Conservation (phyloP, 1,140 invertebrate genomes). For the Halotydeus destructor region DNA sequence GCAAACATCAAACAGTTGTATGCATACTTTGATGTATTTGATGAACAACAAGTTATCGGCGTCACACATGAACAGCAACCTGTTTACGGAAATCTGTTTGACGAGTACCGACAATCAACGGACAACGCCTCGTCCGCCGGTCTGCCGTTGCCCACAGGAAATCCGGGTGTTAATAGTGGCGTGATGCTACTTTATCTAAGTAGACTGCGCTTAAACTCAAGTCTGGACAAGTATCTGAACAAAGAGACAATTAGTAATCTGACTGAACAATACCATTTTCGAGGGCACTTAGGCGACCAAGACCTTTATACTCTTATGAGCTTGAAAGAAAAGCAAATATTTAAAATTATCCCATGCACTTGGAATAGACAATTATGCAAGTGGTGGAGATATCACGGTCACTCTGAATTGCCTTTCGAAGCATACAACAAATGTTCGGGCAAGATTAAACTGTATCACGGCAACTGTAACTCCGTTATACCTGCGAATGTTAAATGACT, state of each 20-base stretch:
- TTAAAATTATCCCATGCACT: slow-evolving; percentile 50
- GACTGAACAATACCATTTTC: slow-evolving; percentile 41
- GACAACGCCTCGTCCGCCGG: slow-evolving; percentile 35
- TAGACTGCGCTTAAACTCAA: slow-evolving; percentile 40
- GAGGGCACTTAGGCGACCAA: slow-evolving; percentile 66
- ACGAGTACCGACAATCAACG: slow-evolving; percentile 38
- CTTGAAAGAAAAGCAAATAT: slow-evolving; percentile 46
- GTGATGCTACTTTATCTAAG: slow-evolving; percentile 50
- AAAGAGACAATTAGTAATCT: slow-evolving; percentile 34
- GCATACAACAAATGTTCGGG: slow-evolving; percentile 48
- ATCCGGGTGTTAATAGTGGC: slow-evolving; percentile 50
- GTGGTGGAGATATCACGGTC: slow-evolving; percentile 62
- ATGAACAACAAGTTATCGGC: slow-evolving; percentile 39
- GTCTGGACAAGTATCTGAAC: slow-evolving; percentile 33
- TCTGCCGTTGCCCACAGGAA: slow-evolving; percentile 25
- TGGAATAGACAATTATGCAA: slow-evolving; percentile 66
- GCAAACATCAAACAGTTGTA: slow-evolving; percentile 43
- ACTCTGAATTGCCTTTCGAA: slow-evolving; percentile 48
- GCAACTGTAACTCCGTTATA: slow-evolving; percentile 31
- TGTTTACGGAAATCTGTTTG: slow-evolving; percentile 54
- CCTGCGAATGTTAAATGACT: too few species aligned
- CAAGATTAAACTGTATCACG: slow-evolving; percentile 52
- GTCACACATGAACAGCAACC: slow-evolving; percentile 53
- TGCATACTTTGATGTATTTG: slow-evolving; percentile 41
- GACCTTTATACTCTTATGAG: slow-evolving; percentile 60